phyloP scores from a whole-genome alignment of 92 coral and sea anemone genomes.

The Pocillopora grandis region DNA sequence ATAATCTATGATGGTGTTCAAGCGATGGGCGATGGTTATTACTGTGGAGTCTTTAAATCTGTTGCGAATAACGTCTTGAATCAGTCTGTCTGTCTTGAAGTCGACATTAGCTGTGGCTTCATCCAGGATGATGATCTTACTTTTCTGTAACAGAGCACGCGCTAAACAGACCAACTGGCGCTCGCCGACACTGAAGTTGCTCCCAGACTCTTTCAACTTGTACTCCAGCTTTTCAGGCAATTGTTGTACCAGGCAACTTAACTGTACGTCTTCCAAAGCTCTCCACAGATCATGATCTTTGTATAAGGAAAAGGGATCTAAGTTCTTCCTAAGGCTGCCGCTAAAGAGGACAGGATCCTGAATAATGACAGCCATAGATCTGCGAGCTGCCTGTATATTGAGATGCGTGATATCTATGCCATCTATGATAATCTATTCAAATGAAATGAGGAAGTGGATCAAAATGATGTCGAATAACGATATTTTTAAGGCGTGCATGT shows the following conservation, averaged over 20 bases:
- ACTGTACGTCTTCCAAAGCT: constrained; percentile 55
- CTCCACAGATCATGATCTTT: constrained; percentile 54
- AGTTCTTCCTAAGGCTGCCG: constrained; percentile 47
- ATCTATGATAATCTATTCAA: constrained; percentile 40
- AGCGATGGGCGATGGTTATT: constrained; percentile 43
- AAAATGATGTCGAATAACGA: neutral
- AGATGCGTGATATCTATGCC: constrained; percentile 41
- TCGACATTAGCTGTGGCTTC: constrained; percentile 70
- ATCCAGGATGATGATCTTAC: constrained; percentile 60
- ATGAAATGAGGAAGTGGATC: neutral
- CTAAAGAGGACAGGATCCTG: constrained; percentile 68
- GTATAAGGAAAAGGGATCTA: constrained; percentile 46
- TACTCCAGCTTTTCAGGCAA: constrained; percentile 54
- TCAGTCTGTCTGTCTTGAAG: constrained; percentile 40
- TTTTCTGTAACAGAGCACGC: constrained; percentile 52
- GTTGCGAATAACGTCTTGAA: constrained; percentile 38
- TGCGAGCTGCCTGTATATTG: constrained; percentile 48
- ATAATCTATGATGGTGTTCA: constrained; percentile 48
- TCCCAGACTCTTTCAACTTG: constrained; percentile 46
- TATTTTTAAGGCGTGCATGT: too few species aligned
- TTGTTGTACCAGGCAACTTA: constrained; percentile 32
- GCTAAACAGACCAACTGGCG: constrained; percentile 64
- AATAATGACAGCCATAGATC: constrained; percentile 48
- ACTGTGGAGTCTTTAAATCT: constrained; percentile 41
- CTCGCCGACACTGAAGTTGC: constrained; percentile 65